These are phyloP conservation scores for Eretmocerus hayati DNA, from an alignment of 2,888 invertebrate species.

Conservation along the genomic window DNA sequence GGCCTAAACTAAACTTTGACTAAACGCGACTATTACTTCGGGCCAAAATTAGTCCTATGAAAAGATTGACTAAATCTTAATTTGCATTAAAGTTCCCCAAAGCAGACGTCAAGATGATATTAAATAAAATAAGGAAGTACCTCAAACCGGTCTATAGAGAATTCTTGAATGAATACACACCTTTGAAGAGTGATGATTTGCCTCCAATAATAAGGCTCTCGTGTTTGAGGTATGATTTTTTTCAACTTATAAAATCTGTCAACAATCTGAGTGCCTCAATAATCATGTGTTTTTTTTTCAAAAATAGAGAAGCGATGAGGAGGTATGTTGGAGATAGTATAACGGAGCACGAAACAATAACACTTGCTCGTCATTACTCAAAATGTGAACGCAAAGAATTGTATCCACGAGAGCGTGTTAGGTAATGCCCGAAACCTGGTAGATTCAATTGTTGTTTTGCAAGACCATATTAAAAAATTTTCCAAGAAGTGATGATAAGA, in stretches of 20 bases:
- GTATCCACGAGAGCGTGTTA: conserved; percentile 36
- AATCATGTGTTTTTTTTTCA: neutral
- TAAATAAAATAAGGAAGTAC: conserved; percentile 66
- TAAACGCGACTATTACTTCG: no score
- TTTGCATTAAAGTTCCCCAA: conserved; percentile 58
- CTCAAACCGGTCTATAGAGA: conserved; percentile 66
- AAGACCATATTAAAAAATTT: neutral
- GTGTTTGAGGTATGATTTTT: conserved; percentile 11
- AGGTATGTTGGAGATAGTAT: conserved; percentile 62
- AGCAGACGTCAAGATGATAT: conserved; percentile 63
- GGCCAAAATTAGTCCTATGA: no score
- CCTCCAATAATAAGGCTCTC: neutral
- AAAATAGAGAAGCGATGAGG: conserved; percentile 56
- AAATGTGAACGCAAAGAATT: conserved; percentile 51
- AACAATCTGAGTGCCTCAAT: no score
- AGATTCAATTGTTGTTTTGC: neutral
- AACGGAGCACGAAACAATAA: conserved; percentile 75
- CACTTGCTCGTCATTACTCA: conserved; percentile 66
- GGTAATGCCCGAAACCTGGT: conserved; percentile 26
- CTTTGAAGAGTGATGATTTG: conserved; percentile 32
- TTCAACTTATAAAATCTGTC: no score
- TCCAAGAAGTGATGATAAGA: neutral
- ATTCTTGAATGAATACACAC: conserved; percentile 65
- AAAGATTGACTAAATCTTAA: no score
- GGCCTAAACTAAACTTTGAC: no score